Base-by-base conservation (phyloP, 2,888 invertebrate genomes). In the Pandemis corylana region DNA sequence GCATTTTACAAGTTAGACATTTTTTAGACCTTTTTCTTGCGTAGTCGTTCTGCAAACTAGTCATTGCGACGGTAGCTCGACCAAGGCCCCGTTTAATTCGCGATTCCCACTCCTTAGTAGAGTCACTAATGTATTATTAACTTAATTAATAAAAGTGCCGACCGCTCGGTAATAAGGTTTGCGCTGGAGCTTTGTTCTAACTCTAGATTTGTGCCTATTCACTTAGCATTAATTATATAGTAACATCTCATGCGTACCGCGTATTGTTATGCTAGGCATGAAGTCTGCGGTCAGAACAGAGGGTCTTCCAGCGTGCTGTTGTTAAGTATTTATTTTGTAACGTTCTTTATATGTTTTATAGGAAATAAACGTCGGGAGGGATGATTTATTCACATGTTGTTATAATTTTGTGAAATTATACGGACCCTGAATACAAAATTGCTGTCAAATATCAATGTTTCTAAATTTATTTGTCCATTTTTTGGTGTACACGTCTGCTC, bases 281-380 rank as follows among this genome's bases (percentile, higher is more conserved):
- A 15, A 67, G 28, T 53, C 59, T 68, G 28, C 10, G 28, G 20
- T 68, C 10, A 7, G 20, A 20, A 28, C 59, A 59, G 42, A 7
- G 0, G 51, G 13, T 15, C n/a, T 2, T 7, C 12, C 1, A 36
- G 10, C 46, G 51, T 64, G 64, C 64, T 15, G 12, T 51, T 51
- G 7, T 13, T 36, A 36, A 46, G 49, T 65, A 51, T 66, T 66
- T 51, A 51, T 51, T 49, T 66, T 66, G 51, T 51, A 66, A 46
- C 49, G 66, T 51, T 36, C 44, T 28, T 46, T 64, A 64, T 28
- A 51, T 66, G 64, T 64, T 44, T 64, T 44, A 20, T 64, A 42
- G 5, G 10, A 9, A 15, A 46, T 20, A 42, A 42, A 0, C n/a
- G 46, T 20, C 9, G 46, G 46, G 44, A 66, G 66, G n/a, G 44